These are phyloP conservation scores for Typhlomys cinereus DNA, from an alignment of 2,113 vertebrate species.

Conservation along the genomic window DNA sequence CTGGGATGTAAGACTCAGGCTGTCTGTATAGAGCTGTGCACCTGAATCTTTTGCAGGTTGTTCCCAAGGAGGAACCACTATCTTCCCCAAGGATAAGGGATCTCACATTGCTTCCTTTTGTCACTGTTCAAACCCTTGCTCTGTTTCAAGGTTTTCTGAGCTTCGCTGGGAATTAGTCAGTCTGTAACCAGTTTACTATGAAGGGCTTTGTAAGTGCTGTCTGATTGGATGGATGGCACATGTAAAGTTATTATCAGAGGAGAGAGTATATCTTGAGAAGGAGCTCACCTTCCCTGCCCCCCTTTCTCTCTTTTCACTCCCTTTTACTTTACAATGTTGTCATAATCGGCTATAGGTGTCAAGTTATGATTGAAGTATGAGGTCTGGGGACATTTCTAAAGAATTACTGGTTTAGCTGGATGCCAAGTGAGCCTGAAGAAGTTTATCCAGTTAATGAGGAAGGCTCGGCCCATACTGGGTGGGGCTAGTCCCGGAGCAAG, in stretches of 20 bases:
- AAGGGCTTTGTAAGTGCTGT: background rate
- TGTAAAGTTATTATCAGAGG: background rate
- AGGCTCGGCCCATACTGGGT: too few relatives aligned
- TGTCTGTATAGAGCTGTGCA: background rate
- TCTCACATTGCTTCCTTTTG: background rate
- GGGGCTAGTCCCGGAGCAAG: too few relatives aligned
- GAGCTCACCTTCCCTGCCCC: background rate
- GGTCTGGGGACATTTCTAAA: too few relatives aligned
- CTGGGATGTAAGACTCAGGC: too few relatives aligned
- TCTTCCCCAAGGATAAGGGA: background rate
- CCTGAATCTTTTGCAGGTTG: background rate
- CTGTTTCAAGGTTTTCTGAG: background rate
- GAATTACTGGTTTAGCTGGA: too few relatives aligned
- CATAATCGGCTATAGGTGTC: too few relatives aligned
- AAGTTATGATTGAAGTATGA: too few relatives aligned
- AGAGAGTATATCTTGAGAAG: background rate
- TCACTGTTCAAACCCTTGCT: background rate
- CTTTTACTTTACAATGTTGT: too few relatives aligned
- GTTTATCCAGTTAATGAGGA: too few relatives aligned
- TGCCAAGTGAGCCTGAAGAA: too few relatives aligned
- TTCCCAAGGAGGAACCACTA: too few relatives aligned
- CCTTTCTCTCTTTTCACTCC: background rate
- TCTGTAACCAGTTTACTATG: background rate
- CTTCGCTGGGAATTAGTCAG: background rate
- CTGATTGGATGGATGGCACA: background rate